Evolutionary conservation across 2,888 invertebrate species (phyloP), one percentile per base, ranked within the genome.

Genomic region (Ischnus inquisitorius): DNA sequence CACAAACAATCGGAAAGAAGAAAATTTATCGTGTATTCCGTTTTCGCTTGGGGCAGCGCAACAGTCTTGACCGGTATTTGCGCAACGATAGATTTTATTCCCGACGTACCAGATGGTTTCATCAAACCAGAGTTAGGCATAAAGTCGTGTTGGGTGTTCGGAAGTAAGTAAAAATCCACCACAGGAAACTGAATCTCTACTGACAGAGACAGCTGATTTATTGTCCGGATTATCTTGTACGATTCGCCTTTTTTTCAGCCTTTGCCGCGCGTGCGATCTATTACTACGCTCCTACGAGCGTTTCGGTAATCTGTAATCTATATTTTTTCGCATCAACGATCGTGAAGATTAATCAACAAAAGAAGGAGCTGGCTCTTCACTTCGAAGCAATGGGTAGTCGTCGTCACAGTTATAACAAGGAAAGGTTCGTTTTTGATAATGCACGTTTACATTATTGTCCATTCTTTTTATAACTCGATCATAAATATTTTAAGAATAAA

Each of bases 21-120:
- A 57, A 57, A 25, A 28, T 57, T 5, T 22, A 2, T 57, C 1
- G 14, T 28, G 1, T 57, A 57, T 57, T 57, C 57, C 14, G n/a
- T n/a, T 22, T 57, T 57, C 6, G 57, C 57, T 28, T 57, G 57
- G 57, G 57, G 57, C 25, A 57, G 57, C 28, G 25, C 57, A 22
- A 22, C 14, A 28, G 10, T 57, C 19, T 57, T 57, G 25, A 57
- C 57, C 2, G 57, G 28, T 14, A 14, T 57, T 1, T 57, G 57
- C 25, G 57, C 57, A 14, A 57, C 57, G 14, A 25, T 57, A 5
- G 25, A 57, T 25, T 25, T 14, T 14, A 25, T 57, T 57, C 57
- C 57, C 0, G 14, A 25, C n/a, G 12, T 57, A 25, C 57, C 57
- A 4, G 57, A 57, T 14, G 57, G 28, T 12, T 57, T 57, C 57